Evolutionary conservation across 2,113 vertebrate genomes (phyloP), one percentile per base, ranked within the genome.

Genomic region (Ameiurus melas): DNA sequence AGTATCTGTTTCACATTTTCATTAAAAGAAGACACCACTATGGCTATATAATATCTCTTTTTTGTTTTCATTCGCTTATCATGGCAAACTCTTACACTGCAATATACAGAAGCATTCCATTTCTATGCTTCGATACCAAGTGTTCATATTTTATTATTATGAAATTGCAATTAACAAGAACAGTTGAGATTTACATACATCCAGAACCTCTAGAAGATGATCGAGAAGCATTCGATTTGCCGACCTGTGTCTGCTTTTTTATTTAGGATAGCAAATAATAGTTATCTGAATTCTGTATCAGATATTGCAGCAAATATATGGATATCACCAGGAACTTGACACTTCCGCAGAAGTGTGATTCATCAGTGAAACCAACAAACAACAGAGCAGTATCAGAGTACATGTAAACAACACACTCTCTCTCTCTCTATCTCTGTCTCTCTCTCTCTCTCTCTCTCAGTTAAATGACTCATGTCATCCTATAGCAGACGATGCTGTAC

Each of bases 401-500:
- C 22, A 84, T 47, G 66, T 70, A 68, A 85, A 85, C 64, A 73
- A 13, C n/a, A n/a, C n/a, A n/a, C 27, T 2, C 25, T 53, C 39
- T 47, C 73, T 75, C 71, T 27, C 20, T 47, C 70, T 73, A 27
- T 36, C 36, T 36, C 7, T 39, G 30, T 47, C 47, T 53, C 20
- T 36, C 77, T 70, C 22, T 82, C 77, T 70, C 22, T 82, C 79
- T 82, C 80, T 39, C 33, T 53, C 60, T 78, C 25, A 39, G 78
- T 33, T 83, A 43, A 88, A 75, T 84, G 36, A 83, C 80, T 87
- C 77, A 68, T 66, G 47, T 9, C 47, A 57, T 62, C 27, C 30
- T 60, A 60, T 5, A 81, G 7, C 43, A 43, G 30, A 47, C 30
- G 43, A 33, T 77, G 25, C 87, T 92, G 91, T 92, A 90, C 92